A percentile compares a stretch with the other conserved stretches of the same genome.
These are phyloP conservation scores for Tenthredo distinguenda DNA, from an alignment of 2,888 invertebrate species.

Conservation along the genomic window DNA sequence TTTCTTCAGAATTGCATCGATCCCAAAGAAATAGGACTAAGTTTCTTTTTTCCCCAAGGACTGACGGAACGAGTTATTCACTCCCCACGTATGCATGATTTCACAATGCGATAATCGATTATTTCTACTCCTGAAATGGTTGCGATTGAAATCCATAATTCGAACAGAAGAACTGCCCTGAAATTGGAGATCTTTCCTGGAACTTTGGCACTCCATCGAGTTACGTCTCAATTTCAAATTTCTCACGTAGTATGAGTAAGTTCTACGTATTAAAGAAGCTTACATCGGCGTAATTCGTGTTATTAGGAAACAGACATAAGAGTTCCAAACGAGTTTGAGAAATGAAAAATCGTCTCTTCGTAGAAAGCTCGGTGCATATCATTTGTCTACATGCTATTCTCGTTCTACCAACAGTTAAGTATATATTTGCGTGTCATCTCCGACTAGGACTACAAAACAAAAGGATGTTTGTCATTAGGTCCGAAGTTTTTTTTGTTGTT, in stretches of 20 bases:
- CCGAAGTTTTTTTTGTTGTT: conserved; percentile 13
- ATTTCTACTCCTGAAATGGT: not conserved
- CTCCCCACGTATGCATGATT: not conserved
- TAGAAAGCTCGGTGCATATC: conserved; percentile 23
- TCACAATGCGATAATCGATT: not conserved
- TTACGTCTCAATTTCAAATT: conserved; percentile 1
- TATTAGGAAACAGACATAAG: not conserved
- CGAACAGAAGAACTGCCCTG: not conserved
- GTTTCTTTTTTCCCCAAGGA: not conserved
- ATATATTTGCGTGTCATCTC: conserved; percentile 50
- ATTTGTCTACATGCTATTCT: conserved; percentile 8
- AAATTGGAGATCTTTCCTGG: not conserved
- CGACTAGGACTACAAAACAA: conserved; percentile 31
- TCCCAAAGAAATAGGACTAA: too few species aligned
- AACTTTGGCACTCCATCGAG: not conserved
- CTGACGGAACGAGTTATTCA: not conserved
- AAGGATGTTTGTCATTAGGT: conserved; percentile 51
- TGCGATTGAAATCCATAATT: not conserved
- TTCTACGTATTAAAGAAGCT: not conserved
- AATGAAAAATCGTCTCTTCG: conserved; percentile 5
- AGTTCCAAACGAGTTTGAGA: not conserved
- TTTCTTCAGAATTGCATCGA: too few species aligned
- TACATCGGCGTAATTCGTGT: not conserved
- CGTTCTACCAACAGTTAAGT: conserved; percentile 24
- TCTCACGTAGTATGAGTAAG: not conserved